Evolutionary conservation across 92 coral and sea anemone genomes (phyloP).

Genomic region (Meandrina meandrites): DNA sequence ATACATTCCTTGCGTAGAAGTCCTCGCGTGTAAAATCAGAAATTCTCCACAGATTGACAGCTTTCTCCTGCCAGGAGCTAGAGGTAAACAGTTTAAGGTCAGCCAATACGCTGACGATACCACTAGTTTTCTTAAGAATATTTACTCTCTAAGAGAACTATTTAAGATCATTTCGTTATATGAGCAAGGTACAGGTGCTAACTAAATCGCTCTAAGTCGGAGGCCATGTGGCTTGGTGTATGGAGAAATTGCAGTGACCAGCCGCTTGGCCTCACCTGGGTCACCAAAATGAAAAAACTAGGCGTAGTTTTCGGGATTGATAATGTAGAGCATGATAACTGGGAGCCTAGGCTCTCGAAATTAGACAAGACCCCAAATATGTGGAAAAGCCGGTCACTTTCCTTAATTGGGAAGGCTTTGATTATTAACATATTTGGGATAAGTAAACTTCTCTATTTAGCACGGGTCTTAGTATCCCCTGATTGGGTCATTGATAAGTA

Average conservation of each 20-base stretch:
- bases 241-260: constrained; percentile 25
- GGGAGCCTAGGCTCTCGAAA: neutral
- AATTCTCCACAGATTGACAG: constrained; percentile 7
- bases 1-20: neutral
- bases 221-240: constrained; percentile 47
- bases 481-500: neutral
- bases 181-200: constrained; percentile 49
- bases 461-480: neutral
- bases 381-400: constrained; percentile 43
- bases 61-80: constrained; percentile 28
- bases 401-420: constrained; percentile 44
- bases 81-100: neutral
- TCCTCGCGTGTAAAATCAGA: constrained; percentile 10
- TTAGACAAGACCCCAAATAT: neutral
- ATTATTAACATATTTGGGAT: constrained; percentile 23
- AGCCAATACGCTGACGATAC: constrained; percentile 58
- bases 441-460: neutral
- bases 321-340: neutral
- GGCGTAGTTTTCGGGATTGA: constrained; percentile 24
- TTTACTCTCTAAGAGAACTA: neutral
- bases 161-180: constrained; percentile 15
- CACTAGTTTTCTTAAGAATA: constrained; percentile 7
- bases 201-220: constrained; percentile 32
- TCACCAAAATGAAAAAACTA: constrained; percentile 11
- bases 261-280: constrained; percentile 53